phyloP scores from a whole-genome alignment of 2,797 vertebrate species.

The Rhinophrynus dorsalis region DNA sequence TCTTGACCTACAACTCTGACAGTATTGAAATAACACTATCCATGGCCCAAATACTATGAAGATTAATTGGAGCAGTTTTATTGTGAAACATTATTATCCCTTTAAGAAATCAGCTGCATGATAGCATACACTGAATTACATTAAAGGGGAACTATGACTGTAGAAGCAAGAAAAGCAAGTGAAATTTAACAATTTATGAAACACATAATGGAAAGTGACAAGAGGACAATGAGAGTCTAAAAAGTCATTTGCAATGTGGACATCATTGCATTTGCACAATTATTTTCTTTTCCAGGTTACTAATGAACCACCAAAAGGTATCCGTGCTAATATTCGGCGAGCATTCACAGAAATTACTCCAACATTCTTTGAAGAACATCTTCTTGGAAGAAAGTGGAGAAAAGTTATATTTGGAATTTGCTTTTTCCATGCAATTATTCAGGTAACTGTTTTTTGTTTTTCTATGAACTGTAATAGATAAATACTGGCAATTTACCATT shows the following conservation, averaged over 20 bases:
- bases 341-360: constrained; percentile 76
- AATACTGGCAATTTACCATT: no score
- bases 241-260: constrained; percentile 22
- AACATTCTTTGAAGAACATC: constrained; percentile 75
- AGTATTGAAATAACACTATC: no score
- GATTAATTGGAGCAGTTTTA: no score
- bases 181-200: not conserved
- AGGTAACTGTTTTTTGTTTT: constrained; percentile 56
- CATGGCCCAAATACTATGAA: no score
- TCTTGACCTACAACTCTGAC: no score
- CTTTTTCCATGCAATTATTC: constrained; percentile 79
- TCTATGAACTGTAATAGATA: no score
- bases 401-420: constrained; percentile 77
- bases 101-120: no score
- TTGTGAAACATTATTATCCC: no score
- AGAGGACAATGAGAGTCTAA: constrained; percentile 16
- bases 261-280: constrained; percentile 22
- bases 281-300: constrained; percentile 65
- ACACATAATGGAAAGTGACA: constrained; percentile 22
- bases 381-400: constrained; percentile 71
- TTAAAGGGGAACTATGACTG: no score
- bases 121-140: no score
- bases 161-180: no score
- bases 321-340: constrained; percentile 75
- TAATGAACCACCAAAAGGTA: constrained; percentile 79